Evolutionary conservation across 2,113 vertebrate species (phyloP).

Genomic region (Suncus etruscus): DNA sequence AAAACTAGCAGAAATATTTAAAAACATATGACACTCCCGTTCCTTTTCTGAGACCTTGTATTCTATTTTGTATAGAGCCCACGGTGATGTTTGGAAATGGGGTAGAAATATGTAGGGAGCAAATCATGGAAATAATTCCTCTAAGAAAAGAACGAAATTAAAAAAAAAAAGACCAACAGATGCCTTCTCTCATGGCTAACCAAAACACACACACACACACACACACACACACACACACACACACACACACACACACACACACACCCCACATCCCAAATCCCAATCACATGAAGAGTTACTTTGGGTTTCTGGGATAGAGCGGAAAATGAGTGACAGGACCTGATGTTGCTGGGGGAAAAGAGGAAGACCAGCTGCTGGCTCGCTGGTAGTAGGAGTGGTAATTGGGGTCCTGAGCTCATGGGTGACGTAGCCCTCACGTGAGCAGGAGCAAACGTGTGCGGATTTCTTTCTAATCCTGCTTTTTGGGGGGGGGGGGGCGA

Average conservation of each 20-base stretch:
- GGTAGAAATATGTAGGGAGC: slow-evolving; percentile 18
- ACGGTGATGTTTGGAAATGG: not conserved
- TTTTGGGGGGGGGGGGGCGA: too few relatives aligned
- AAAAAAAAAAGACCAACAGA: not conserved
- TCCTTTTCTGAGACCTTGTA: slow-evolving; percentile 28
- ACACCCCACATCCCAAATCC: too few relatives aligned
- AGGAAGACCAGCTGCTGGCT: slow-evolving; percentile 10
- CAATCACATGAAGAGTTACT: slow-evolving; percentile 15
- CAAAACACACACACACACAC: too few relatives aligned
- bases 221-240: too few relatives aligned
- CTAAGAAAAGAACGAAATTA: too few relatives aligned
- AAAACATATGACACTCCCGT: not conserved
- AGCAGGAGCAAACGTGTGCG: slow-evolving; percentile 46
- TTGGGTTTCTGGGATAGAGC: slow-evolving; percentile 3
- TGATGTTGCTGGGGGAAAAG: not conserved
- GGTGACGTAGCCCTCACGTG: slow-evolving; percentile 78
- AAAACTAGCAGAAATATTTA: slow-evolving; percentile 39
- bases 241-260: too few relatives aligned
- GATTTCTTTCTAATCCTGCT: slow-evolving; percentile 41
- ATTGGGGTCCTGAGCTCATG: slow-evolving; percentile 70
- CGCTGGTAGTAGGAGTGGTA: slow-evolving; percentile 68
- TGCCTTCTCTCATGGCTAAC: not conserved
- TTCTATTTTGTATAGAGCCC: not conserved
- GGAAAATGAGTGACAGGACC: slow-evolving; percentile 51
- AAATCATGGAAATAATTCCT: not conserved